Base-by-base conservation (phyloP, 1,140 invertebrate species). In the Apolygus lucorum region DNA sequence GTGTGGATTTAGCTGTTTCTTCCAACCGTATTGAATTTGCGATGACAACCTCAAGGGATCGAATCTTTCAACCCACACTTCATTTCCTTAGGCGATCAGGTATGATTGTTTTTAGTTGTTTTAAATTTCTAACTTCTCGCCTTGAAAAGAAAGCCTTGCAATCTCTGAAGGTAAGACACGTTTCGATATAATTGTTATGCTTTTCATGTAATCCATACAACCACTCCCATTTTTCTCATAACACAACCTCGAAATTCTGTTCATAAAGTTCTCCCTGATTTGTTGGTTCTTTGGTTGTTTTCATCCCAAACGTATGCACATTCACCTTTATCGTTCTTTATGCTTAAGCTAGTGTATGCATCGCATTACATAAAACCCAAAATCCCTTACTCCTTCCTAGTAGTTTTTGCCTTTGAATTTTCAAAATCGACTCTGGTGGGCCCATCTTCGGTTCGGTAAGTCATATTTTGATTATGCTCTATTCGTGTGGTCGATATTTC, bases 1-100 rank as follows among this genome's bases (percentile, higher is more conserved):
- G 67, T 68, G 67, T 68, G 67, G 49, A 68, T 68, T 68, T 68
- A 68, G 67, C 49, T 62, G 34, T 68, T 54, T 22, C 54, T 59
- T 26, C 67, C 54, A 11, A 59, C 54, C 54, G 54, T 21, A 59
- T 59, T 59, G 54, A 59, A 17, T 59, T 59, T 11, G 54, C 22
- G 54, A 8, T 59, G 26, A 22, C 29, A 52, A 52, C 34, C 17
- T 4, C 49, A 68, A 21, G 29, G 26, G 24, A 49, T 26, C 34
- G 29, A 68, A 49, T 28, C n/a, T 14, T 26, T 25, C 67, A 21
- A 24, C 49, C 25, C 11, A 52, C 27, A 24, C 49, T 52, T 11
- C 49, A 14, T 34, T 25, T 14, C 26, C 22, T 54, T 68, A 24
- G 14, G 34, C 49, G 26, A 2, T 52, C 67, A 68, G 67, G 67